Evolutionary conservation across 2,113 vertebrate species (phyloP), one percentile per base, ranked within the genome.

Genomic region (Leucosticte australis): DNA sequence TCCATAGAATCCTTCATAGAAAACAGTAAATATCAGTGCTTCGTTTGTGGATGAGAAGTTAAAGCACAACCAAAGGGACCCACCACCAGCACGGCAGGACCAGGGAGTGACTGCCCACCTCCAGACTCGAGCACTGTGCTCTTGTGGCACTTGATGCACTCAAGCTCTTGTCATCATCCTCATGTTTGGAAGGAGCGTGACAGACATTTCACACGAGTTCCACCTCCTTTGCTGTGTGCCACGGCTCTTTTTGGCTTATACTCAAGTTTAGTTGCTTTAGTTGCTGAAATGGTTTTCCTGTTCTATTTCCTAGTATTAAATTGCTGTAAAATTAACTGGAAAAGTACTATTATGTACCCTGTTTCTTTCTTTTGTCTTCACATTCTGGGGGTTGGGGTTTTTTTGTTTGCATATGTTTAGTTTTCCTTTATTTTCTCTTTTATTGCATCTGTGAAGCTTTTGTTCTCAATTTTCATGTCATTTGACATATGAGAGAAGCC

Each of bases 281-380:
- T 87, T 94, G 83, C n/a, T 92, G 85, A 87, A 94, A 64, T 69
- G 56, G 33, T 95, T 96, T 96, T 94, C 69, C 56, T 87, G n/a
- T 89, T 93, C 60, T 35, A 21, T 83, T 97, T 94, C 76, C 80
- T 96, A 62, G 50, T 69, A 93, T 83, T 93, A 92, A 92, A 71
- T 75, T 71, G 47, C 73, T 95, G 89, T 84, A 96, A 92, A 94
- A 91, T 89, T 87, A 92, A 89, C 74, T 92, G 81, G 74, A 89
- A 92, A 92, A 63, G 55, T 89, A 44, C 70, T 94, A 41, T 91
- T 94, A 89, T 55, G 46, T 84, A 59, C 65, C 42, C 50, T 37
- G 39, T 83, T 94, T 91, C 50, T 94, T 88, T 93, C 64, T 82
- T 93, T 92, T 87, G n/a, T 92, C 78, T 91, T 81, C 46, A 27